A percentile compares a stretch with the other conserved stretches of the same genome.
These are phyloP conservation scores for Rhopilema esculentum DNA, from an alignment of 30 jellyfish, hydroid and myxozoan genomes.

Conservation along the genomic window DNA sequence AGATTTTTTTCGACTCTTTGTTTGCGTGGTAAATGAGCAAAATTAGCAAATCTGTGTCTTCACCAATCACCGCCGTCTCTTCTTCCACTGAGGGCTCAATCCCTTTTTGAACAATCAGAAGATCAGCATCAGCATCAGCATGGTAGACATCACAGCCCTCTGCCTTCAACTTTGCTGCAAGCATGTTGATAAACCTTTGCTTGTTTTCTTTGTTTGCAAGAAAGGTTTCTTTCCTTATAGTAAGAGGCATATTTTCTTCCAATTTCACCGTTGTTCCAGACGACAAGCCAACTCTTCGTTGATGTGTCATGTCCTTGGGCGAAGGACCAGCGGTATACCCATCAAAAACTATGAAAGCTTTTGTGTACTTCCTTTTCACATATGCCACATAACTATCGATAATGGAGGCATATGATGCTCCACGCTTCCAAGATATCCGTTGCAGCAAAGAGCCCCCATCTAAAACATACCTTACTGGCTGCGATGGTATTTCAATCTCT, in stretches of 20 bases:
- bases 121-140: constrained; percentile 65
- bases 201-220: constrained; percentile 44
- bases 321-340: constrained; percentile 4
- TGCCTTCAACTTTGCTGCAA: constrained; percentile 29
- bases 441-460: constrained; percentile 66
- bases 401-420: constrained; percentile 41
- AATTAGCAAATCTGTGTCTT: constrained; percentile 55
- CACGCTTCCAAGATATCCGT: constrained; percentile 52
- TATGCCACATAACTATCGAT: constrained; percentile 47
- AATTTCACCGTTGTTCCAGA: constrained; percentile 35
- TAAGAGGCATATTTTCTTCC: constrained; percentile 22
- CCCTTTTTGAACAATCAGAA: constrained; percentile 65
- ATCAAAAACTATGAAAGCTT: constrained; percentile 53
- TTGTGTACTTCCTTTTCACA: constrained; percentile 32
- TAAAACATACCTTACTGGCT: constrained; percentile 20
- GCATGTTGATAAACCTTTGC: constrained; percentile 53
- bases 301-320: constrained; percentile 61
- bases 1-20: constrained; percentile 27
- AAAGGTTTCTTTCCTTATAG: constrained; percentile 44
- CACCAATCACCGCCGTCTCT: constrained; percentile 70
- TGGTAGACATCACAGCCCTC: constrained; percentile 37
- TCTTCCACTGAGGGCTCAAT: constrained; percentile 36
- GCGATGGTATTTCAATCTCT: constrained; percentile 13
- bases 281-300: constrained; percentile 30
- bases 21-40: constrained; percentile 52